Evolutionary conservation across 2,888 invertebrate genomes (phyloP).

Genomic region (Allophyes oxyacanthae): DNA sequence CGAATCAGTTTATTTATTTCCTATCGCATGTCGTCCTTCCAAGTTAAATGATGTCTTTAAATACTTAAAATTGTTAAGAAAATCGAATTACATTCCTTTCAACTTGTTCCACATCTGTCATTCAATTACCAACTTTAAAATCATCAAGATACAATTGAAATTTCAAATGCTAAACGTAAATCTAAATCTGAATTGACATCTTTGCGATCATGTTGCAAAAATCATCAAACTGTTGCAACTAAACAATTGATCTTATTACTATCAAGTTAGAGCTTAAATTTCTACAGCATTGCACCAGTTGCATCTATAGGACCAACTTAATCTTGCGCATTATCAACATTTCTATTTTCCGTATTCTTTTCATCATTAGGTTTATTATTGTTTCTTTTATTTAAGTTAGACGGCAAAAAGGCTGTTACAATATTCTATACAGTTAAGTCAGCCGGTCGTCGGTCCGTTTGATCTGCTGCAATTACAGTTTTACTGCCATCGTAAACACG

Average conservation of each 20-base stretch:
- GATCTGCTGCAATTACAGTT: conserved; percentile 86
- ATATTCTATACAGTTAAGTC: conserved; percentile 62
- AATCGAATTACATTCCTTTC: conserved; percentile 57
- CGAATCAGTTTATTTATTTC: conserved; percentile 51
- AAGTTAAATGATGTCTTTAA: conserved; percentile 56
- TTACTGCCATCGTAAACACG: conserved; percentile 83
- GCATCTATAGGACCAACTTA: conserved; percentile 33
- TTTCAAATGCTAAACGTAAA: conserved; percentile 28
- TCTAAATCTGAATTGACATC: conserved; percentile 58
- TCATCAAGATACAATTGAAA: conserved; percentile 32
- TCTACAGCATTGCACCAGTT: conserved; percentile 26
- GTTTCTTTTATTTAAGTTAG: conserved; percentile 28
- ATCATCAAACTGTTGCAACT: conserved; percentile 25
- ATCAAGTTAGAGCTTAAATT: conserved; percentile 37
- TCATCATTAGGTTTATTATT: conserved; percentile 39
- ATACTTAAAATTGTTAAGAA: conserved; percentile 56
- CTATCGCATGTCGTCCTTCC: conserved; percentile 44
- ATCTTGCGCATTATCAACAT: conserved; percentile 18
- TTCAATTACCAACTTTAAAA: conserved; percentile 48
- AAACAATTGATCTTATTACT: conserved; percentile 29
- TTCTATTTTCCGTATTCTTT: conserved; percentile 36
- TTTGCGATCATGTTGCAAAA: conserved; percentile 52
- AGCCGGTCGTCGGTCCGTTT: conserved; percentile 77
- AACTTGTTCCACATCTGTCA: conserved; percentile 24
- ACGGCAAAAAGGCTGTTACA: conserved; percentile 45